Conservation (phyloP, 2,113 vertebrate species). For the Myocastor coypus region DNA sequence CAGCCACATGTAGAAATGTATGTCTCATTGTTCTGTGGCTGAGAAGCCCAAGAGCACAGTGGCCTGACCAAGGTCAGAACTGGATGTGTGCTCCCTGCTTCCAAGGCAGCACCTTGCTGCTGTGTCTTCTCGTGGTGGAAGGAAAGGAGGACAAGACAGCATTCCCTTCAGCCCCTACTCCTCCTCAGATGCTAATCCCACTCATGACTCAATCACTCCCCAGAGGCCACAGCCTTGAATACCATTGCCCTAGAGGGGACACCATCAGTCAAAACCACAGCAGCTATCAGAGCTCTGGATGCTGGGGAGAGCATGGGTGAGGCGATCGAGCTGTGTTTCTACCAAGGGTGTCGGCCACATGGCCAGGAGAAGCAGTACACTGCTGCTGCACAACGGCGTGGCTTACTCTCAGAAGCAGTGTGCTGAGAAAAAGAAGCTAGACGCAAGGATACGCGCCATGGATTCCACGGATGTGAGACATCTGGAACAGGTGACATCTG, state of each 20-base stretch:
- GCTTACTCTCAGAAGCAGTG: neutral
- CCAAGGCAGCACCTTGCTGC: neutral
- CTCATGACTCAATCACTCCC: neutral
- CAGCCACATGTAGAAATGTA: neutral
- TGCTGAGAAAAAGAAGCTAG: neutral
- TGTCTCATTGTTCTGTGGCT: too few species aligned
- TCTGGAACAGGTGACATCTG: neutral
- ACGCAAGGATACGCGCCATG: fast-evolving
- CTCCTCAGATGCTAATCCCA: neutral
- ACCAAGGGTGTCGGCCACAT: neutral
- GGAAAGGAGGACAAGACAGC: neutral
- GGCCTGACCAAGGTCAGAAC: neutral
- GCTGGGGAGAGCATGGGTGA: neutral
- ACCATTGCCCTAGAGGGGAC: neutral
- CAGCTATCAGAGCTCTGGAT: neutral
- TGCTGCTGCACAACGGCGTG: neutral
- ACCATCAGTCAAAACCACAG: neutral
- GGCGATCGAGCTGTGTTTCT: neutral
- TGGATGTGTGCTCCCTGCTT: neutral
- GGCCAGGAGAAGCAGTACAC: neutral
- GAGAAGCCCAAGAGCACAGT: neutral
- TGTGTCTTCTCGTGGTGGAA: neutral
- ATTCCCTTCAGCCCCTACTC: neutral
- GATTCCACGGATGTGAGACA: neutral
- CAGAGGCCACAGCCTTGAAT: neutral